These are phyloP conservation scores for Coleophora flavipennella DNA, from an alignment of 2,888 invertebrate species.

Conservation along the genomic window DNA sequence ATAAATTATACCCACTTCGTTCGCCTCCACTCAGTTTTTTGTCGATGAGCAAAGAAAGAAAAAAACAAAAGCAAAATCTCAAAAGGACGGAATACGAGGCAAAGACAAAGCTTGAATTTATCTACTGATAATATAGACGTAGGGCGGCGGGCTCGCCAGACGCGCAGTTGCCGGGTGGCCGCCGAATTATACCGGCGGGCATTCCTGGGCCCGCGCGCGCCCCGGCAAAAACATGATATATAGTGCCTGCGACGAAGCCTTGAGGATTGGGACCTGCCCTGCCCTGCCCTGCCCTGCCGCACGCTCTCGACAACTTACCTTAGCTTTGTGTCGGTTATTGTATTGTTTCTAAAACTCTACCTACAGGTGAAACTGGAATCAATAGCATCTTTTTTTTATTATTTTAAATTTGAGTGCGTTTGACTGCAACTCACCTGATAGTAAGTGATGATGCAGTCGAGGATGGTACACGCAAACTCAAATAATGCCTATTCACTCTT, in stretches of 20 bases:
- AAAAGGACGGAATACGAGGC: slow-evolving; percentile 71
- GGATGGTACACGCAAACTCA: too few species aligned
- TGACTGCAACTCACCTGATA: too few species aligned
- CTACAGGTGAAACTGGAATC: too few species aligned
- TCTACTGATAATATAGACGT: slow-evolving; percentile 74
- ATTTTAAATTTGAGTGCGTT: too few species aligned
- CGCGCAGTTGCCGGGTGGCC: slow-evolving; percentile 53
- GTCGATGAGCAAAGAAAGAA: slow-evolving; percentile 56
- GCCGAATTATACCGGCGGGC: slow-evolving; percentile 67
- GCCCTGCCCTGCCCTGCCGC: slow-evolving; percentile 41
- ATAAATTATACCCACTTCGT: slow-evolving; percentile 73
- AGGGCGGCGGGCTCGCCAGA: slow-evolving; percentile 61
- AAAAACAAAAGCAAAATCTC: slow-evolving; percentile 65
- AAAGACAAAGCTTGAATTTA: slow-evolving; percentile 73
- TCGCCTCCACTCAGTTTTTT: slow-evolving; percentile 71
- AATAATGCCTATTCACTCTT: too few species aligned
- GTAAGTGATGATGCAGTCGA: too few species aligned
- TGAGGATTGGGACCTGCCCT: slow-evolving; percentile 58
- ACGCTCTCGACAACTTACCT: slow-evolving; percentile 44
- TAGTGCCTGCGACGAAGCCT: slow-evolving; percentile 64
- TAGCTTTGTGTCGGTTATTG: slow-evolving; percentile 7
- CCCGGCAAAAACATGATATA: slow-evolving; percentile 69
- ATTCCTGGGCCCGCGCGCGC: slow-evolving; percentile 39
- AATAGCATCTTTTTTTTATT: too few species aligned
- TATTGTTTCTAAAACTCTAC: too few species aligned